Base-by-base conservation (phyloP, 1,140 invertebrate species). In the Heliconius melpomene region DNA sequence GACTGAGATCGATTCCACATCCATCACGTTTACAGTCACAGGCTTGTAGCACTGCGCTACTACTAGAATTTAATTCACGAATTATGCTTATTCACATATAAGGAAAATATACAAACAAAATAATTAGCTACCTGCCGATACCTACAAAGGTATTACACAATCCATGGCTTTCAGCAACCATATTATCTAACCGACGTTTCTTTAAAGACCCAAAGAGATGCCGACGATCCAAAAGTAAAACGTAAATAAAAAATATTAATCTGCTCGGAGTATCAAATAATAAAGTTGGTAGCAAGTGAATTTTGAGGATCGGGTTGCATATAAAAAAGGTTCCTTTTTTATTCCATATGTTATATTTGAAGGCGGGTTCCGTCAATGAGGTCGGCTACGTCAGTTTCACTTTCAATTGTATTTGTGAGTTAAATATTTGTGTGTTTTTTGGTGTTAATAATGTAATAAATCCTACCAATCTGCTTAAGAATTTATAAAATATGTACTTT, bases 261-360 rank as follows among this genome's bases (percentile, higher is more conserved):
- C 89, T 89, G 79, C 83, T 88, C 91, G 83, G 87, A 93, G 92
- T 93, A 94, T 94, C 92, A 92, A 93, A 94, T 94, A 94, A 94
- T 94, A 93, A 93, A 94, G 86, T 93, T 94, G 89, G 93, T 92
- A 94, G 93, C 93, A 94, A 94, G 93, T 94, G 91, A 93, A 92
- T 93, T 93, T 92, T 78, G 85, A 87, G 83, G 90, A 92, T 94
- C 91, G 91, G 91, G 90, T 94, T 94, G 89, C 89, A 82, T 86
- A 85, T 87, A 90, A 92, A 91, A 90, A 84, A 72, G 36, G 80
- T 75, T 80, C 72, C 72, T 84, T 52, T 54, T 72, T 76, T 77
- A 54, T 74, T 50, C 29, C 36, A 74, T 38, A 72, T 81, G 89
- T 86, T 87, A 90, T 91, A 90, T 93, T 91, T 84, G 87, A 91